Conservation (phyloP, 2,888 invertebrate species). For the Tenodera sinensis region DNA sequence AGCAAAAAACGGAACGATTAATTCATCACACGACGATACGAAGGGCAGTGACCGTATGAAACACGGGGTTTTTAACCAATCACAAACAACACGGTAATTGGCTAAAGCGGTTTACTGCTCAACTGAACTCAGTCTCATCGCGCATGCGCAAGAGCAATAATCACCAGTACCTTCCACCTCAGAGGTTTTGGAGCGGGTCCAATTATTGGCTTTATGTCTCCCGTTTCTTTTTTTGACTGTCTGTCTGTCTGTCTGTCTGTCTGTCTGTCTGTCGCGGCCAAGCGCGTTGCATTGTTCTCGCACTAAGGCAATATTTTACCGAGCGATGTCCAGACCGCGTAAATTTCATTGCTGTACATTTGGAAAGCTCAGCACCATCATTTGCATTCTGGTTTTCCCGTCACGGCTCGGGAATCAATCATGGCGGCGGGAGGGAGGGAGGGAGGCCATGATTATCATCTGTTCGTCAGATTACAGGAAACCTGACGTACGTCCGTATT, state of each 20-base stretch:
- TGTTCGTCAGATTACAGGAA: neutral
- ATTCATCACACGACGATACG: no score
- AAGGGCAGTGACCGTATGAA: neutral
- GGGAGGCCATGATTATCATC: neutral
- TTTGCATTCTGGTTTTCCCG: neutral
- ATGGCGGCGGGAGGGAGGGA: no score
- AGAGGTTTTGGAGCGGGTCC: neutral
- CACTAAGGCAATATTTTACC: neutral
- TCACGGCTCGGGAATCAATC: neutral
- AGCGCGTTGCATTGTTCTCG: neutral
- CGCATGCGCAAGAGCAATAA: neutral
- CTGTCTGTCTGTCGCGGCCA: neutral
- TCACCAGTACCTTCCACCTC: neutral
- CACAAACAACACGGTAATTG: no score
- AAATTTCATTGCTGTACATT: neutral
- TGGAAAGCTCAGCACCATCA: neutral
- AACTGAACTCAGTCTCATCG: neutral
- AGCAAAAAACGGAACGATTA: no score
- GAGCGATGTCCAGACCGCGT: neutral
- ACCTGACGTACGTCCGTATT: neutral
- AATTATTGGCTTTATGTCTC: neutral
- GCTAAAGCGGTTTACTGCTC: no score
- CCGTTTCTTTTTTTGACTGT: neutral
- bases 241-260: no score
- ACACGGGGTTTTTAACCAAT: neutral